Evolutionary conservation across 2,113 vertebrate genomes (phyloP), one percentile per base, ranked within the genome.

Genomic region (Tetrax tetrax): DNA sequence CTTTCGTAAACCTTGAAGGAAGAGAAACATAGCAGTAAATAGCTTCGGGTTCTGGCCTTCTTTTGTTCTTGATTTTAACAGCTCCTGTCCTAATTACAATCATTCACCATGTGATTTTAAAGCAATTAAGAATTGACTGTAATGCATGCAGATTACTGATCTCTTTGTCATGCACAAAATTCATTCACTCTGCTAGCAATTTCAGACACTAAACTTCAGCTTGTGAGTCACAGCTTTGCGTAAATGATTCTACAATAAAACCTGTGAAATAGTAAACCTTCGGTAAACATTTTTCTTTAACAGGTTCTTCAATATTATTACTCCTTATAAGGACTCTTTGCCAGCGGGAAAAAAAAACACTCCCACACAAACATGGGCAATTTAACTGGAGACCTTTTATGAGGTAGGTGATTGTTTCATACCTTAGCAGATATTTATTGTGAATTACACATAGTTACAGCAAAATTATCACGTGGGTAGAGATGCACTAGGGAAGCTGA

Each of bases 211-310:
- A 82, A 83, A 68, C n/a, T 70, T 80, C 81, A 95, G 74, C 43
- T 60, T 72, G 57, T 97, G 97, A 97, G 92, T 97, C 97, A 95
- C 38, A 74, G 85, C 57, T 90, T 96, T 95, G 95, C 94, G 93
- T 92, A 97, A 95, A 89, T 70, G 80, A 83, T 90, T 93, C 76
- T 84, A 94, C 93, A 96, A 80, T 53, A 95, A 83, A 96, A 83
- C 27, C 66, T 69, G 37, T 92, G 93, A 97, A 96, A 94, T 94
- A 93, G 93, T 92, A 93, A 96, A 95, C 53, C 69, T 84, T 76
- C 12, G 51, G 81, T 59, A 81, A 91, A 93, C 56, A 65, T 77
- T 91, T 96, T 95, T 92, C 87, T 93, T 90, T 70, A 82, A 90
- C 88, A 79, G 48, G 64, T 80, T 76, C 64, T 83, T 96, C 77